Evolutionary conservation across 2,797 vertebrate genomes (phyloP).

Genomic region (Poecilia wingei): DNA sequence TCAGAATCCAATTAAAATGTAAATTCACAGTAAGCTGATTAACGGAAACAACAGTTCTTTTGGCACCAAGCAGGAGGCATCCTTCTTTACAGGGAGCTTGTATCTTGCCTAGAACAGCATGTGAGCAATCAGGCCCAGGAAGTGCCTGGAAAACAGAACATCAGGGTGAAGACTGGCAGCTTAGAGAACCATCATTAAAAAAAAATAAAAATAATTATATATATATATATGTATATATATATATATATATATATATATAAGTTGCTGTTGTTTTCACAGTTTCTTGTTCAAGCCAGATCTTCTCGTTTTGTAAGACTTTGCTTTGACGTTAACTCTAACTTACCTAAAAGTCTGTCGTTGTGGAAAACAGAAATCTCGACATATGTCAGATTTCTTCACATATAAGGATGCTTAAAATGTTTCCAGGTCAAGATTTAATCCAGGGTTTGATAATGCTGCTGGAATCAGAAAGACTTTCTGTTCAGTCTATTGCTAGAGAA

Average conservation of each 20-base stretch:
- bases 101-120: slow-evolving; percentile 43
- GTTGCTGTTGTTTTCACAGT: slow-evolving; percentile 24
- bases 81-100: slow-evolving; percentile 28
- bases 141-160: slow-evolving; percentile 42
- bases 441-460: slow-evolving; percentile 32
- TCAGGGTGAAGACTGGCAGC: slow-evolving; percentile 36
- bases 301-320: slow-evolving; percentile 22
- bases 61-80: slow-evolving; percentile 53
- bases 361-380: neutral
- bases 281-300: slow-evolving; percentile 23
- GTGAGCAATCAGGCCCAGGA: slow-evolving; percentile 35
- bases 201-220: too few species aligned
- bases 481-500: neutral
- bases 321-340: slow-evolving; percentile 45
- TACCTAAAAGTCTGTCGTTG: slow-evolving; percentile 34
- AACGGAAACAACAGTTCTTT: slow-evolving; percentile 63
- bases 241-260: neutral
- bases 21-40: slow-evolving; percentile 76
- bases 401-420: slow-evolving; percentile 33
- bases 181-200: slow-evolving; percentile 21
- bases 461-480: slow-evolving; percentile 1
- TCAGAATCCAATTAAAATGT: slow-evolving; percentile 81
- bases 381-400: slow-evolving; percentile 21
- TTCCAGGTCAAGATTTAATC: slow-evolving; percentile 22
- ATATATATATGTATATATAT: too few species aligned